phyloP scores from a whole-genome alignment of 2,113 vertebrate species.

The Lichenostomus cassidix region DNA sequence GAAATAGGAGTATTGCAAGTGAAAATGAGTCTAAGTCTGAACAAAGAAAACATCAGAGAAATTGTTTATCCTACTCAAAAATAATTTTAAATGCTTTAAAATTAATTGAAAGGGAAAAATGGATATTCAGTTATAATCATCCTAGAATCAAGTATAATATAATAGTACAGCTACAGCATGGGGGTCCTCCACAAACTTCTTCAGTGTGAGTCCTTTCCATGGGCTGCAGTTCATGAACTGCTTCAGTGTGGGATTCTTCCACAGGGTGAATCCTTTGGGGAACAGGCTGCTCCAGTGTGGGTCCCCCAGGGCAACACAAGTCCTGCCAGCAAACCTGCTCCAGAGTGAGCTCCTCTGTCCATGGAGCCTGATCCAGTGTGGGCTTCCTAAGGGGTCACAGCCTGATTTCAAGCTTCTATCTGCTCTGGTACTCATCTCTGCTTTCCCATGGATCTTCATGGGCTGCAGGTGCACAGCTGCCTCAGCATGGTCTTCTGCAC shows the following conservation, averaged over 20 bases:
- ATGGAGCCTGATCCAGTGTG: background rate
- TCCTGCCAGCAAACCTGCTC: background rate
- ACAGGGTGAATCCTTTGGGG: background rate
- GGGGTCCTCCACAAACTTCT: background rate
- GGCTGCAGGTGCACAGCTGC: background rate
- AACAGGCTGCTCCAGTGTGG: background rate
- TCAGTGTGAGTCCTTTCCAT: background rate
- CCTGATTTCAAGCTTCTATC: background rate
- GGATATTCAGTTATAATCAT: background rate
- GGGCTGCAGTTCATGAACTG: background rate
- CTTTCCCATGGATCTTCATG: background rate
- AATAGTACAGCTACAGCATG: rapidly evolving
- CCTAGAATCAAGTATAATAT: background rate
- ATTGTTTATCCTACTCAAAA: background rate
- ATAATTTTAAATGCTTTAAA: background rate
- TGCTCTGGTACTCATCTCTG: background rate
- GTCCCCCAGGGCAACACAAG: background rate
- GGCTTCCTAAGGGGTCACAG: background rate
- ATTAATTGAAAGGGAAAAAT: background rate
- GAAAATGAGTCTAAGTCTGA: background rate
- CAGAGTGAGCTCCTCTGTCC: background rate
- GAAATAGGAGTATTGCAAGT: background rate
- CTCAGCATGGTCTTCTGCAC: background rate
- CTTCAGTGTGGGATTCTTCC: background rate
- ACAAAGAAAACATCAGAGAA: background rate